phyloP scores from a whole-genome alignment of 2,113 vertebrate species.

The Dicaeum eximium region DNA sequence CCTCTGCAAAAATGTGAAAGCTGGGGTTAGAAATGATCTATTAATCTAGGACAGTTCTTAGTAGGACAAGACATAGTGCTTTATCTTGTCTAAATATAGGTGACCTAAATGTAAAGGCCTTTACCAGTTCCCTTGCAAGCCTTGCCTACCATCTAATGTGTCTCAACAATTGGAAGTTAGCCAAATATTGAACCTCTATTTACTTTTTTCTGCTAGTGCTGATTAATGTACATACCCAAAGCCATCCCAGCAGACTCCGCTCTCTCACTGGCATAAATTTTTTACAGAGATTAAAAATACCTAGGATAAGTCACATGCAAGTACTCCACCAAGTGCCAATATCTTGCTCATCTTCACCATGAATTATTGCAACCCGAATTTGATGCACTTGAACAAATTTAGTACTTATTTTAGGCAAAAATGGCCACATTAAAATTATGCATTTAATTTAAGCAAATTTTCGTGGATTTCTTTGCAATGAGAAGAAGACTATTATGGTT shows the following conservation, averaged over 20 bases:
- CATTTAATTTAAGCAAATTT: neutral
- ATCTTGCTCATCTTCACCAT: neutral
- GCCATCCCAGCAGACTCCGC: neutral
- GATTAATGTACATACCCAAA: neutral
- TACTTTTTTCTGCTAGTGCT: neutral
- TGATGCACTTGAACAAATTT: neutral
- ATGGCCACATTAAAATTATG: neutral
- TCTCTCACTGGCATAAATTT: neutral
- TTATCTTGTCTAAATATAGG: constrained; percentile 43
- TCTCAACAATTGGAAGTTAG: neutral
- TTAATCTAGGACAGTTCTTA: neutral
- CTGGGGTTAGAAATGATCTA: neutral
- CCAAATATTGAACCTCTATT: neutral
- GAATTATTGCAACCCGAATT: neutral
- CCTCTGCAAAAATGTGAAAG: neutral
- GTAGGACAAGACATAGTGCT: neutral
- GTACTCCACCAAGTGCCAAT: neutral
- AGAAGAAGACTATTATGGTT: neutral
- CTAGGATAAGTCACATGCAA: neutral
- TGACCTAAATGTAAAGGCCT: constrained; percentile 19
- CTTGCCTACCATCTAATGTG: neutral
- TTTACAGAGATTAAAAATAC: neutral
- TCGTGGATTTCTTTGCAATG: neutral
- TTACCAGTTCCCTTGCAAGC: neutral
- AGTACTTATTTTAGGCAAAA: neutral